Conservation (phyloP, 2,113 vertebrate species). For the Scalopus aquaticus region DNA sequence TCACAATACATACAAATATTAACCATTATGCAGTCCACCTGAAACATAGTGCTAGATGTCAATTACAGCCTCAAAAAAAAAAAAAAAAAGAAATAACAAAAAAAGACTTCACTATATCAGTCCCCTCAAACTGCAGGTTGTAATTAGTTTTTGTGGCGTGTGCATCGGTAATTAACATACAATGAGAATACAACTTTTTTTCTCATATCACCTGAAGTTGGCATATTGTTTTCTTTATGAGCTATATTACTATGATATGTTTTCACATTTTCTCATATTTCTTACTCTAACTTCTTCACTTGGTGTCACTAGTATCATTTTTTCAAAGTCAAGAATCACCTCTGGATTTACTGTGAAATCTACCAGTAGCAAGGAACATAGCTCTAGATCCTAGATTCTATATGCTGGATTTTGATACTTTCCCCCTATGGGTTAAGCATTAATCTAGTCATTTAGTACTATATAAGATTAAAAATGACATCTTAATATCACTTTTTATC, state of each 20-base stretch:
- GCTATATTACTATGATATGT: background rate
- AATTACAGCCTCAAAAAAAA: no score
- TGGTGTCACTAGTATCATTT: background rate
- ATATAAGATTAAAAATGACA: background rate
- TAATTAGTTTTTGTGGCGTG: background rate
- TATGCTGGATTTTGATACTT: background rate
- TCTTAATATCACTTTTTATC: background rate
- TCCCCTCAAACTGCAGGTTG: background rate
- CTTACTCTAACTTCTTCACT: background rate
- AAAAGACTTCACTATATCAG: background rate
- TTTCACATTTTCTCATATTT: background rate
- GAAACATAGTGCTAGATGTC: no score
- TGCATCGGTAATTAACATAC: background rate
- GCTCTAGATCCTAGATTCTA: background rate
- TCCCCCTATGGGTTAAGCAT: background rate
- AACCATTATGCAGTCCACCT: background rate
- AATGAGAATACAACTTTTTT: background rate
- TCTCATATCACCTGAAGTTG: background rate
- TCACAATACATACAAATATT: background rate
- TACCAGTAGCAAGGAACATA: background rate
- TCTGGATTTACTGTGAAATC: background rate
- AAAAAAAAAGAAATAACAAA: no score
- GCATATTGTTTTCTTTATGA: background rate
- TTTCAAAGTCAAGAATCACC: conserved; percentile 15
- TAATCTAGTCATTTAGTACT: background rate